These are phyloP conservation scores for Drosophila leonis DNA, from an alignment of 2,888 invertebrate species.

Conservation along the genomic window DNA sequence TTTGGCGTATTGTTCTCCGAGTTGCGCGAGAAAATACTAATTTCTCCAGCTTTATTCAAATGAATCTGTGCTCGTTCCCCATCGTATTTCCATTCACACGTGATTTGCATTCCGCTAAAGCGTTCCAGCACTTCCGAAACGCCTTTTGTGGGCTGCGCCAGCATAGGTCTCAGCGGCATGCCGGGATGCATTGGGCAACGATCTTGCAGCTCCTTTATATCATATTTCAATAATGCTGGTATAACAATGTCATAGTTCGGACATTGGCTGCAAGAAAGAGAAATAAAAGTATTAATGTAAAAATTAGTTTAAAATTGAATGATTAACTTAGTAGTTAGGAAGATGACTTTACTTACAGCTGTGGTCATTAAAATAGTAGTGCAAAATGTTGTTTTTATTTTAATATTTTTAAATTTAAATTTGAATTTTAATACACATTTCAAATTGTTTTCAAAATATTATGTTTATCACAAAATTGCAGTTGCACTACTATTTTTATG, in stretches of 20 bases:
- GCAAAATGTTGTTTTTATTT: neutral
- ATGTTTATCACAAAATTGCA: too few species aligned
- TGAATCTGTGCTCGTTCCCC: conserved; percentile 99
- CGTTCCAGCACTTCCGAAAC: conserved; percentile 94
- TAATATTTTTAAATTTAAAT: neutral
- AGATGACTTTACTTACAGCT: too few species aligned
- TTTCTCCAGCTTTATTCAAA: conserved; percentile 88
- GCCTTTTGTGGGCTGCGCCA: conserved; percentile 98
- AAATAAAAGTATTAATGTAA: neutral
- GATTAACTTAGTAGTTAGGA: too few species aligned
- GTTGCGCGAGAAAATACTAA: conserved; percentile 96
- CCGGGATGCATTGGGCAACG: conserved; percentile 96
- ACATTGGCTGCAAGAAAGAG: conserved; percentile 90
- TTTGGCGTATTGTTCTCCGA: conserved; percentile 97
- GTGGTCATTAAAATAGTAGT: too few species aligned
- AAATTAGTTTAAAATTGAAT: too few species aligned
- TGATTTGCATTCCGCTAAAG: conserved; percentile 94
- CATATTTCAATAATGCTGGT: conserved; percentile 91
- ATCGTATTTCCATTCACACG: conserved; percentile 99
- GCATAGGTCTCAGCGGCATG: conserved; percentile 98
- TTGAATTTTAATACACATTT: too few species aligned
- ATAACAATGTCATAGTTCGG: conserved; percentile 96
- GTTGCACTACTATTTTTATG: too few species aligned
- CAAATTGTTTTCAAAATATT: too few species aligned
- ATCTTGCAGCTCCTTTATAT: conserved; percentile 90